Evolutionary conservation across 2,888 invertebrate species (phyloP), one percentile per base, ranked within the genome.

Genomic region (Periphyllus acericola): DNA sequence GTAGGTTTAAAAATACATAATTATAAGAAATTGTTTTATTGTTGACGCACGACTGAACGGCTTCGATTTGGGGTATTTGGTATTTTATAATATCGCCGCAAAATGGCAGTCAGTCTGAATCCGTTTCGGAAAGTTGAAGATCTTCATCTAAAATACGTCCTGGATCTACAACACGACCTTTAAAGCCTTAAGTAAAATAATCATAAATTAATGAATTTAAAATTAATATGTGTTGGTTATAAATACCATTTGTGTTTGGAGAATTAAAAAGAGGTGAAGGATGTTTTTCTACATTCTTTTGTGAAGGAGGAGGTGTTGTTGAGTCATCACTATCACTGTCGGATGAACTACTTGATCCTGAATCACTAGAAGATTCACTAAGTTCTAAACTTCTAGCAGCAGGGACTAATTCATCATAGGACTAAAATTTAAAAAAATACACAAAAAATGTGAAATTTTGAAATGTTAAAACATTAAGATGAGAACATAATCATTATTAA

Each of bases 71-170:
- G 80, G 72, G 25, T 87, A 87, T 81, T 87, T 87, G 86, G 86
- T 87, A 87, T 80, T 52, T 76, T 52, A 78, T 78, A n/a, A 78
- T 68, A 74, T n/a, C 60, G 60, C 81, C 74, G 80, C 72, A 29
- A 34, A 81, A 75, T 87, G 32, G 80, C 80, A 81, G 81, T 87
- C 89, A 94, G 92, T 96, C 96, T 91, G 96, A 96, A 91, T 96
- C 96, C 71, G 96, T 95, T 93, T 96, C 96, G 83, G 96, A 97
- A 91, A 97, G 93, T 93, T 96, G 95, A 91, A 97, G 93, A 92
- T 97, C 97, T 91, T 96, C 96, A 91, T 95, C 95, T 90, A 97
- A 93, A 89, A 95, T 93, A 92, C 95, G 94, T 90, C 93, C 93
- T 29, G 94, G 94, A 87, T 91, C 94, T 92, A 66, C 87, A 81